Base-by-base conservation (phyloP, 2,113 vertebrate genomes). In the Macheiramphus alcinus region DNA sequence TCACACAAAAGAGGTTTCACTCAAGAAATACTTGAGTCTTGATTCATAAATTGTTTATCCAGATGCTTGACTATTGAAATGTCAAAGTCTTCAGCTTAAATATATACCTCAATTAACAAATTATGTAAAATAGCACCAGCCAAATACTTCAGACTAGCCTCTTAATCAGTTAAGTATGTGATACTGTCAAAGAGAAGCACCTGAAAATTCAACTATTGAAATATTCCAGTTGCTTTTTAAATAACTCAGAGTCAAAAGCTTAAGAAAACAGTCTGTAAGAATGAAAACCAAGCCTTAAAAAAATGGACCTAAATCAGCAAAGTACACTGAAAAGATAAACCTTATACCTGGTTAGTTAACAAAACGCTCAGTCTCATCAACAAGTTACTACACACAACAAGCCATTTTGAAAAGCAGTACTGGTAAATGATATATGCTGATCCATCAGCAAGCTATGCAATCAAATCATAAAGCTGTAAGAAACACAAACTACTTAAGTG, bases 401-500 rank as follows among this genome's bases (percentile, higher is more conserved):
- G 32, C 10, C 36, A 34, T 80, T 91, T 81, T 76, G n/a, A 53
- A 96, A 95, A 94, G 56, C 34, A 75, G 52, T 75, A 74, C 58
- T 32, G 62, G 65, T 25, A 50, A 85, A 73, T 65, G 13, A 80
- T 36, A 43, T 52, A 43, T 20, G 14, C 76, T 88, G 31, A 59
- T 84, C 71, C 78, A 56, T 86, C 63, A 95, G 63, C 36, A 87
- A 97, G 86, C 55, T 86, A 43, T 76, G 25, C 26, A 71, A 79
- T 76, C 96, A 86, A 89, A 78, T 81, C 59, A 94, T 50, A 68
- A 75, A 94, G 29, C 25, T 88, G 34, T 66, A 97, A 95, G 55
- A 97, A 97, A 93, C 50, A 93, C 66, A 95, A 88, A 94, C 78
- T 95, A 72, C 18, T 34, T 72, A 92, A 94, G 34, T 56, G 65